A percentile compares a stretch with the other conserved stretches of the same genome.
Conservation (phyloP, 1,140 invertebrate species). For the Atopsyche davidsoni region DNA sequence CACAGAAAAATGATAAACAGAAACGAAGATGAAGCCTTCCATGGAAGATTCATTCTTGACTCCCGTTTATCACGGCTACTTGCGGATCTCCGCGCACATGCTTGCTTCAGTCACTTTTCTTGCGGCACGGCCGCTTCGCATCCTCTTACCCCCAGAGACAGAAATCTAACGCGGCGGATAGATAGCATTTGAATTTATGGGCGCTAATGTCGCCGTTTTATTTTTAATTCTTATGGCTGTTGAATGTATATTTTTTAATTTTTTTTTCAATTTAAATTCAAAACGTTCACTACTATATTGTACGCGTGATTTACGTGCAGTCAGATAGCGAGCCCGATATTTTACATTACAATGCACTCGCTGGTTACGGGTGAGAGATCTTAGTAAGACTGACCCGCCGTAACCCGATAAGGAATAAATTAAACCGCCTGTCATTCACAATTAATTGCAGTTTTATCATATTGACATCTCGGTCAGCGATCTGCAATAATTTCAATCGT, state of each 20-base stretch:
- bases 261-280: too few species aligned
- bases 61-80: neutral
- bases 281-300: too few species aligned
- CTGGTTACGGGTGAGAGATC: conserved; percentile 13
- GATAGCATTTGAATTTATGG: too few species aligned
- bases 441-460: conserved; percentile 28
- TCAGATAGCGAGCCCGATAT: conserved; percentile 3
- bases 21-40: neutral
- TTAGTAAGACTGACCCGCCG: conserved; percentile 14
- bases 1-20: neutral
- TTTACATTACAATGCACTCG: conserved; percentile 6
- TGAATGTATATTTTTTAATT: too few species aligned
- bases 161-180: too few species aligned
- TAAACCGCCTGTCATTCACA: conserved; percentile 26
- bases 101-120: neutral
- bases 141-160: too few species aligned
- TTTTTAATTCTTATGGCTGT: neutral
- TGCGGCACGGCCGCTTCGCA: too few species aligned
- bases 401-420: conserved; percentile 24
- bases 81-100: neutral
- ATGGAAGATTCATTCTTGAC: neutral
- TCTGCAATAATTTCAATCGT: too few species aligned
- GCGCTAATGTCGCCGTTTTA: neutral
- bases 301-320: neutral
- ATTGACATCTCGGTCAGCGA: conserved; percentile 17